A percentile compares a stretch with the other conserved stretches of the same genome.
These are phyloP conservation scores for Epizoanthus stellaris DNA, from an alignment of 92 coral and sea anemone genomes.

Conservation along the genomic window DNA sequence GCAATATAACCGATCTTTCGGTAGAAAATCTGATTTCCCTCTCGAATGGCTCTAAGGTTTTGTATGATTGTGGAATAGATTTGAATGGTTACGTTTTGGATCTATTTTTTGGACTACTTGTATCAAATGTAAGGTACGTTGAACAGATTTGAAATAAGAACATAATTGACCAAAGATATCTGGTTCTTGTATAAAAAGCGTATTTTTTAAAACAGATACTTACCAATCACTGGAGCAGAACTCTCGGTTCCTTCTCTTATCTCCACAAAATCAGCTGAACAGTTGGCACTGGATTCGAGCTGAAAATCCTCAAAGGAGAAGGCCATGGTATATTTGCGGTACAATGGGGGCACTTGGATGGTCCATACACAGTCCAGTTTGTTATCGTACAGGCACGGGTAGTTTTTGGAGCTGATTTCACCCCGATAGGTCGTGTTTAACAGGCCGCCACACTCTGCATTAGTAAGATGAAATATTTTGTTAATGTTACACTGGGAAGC, in stretches of 20 bases:
- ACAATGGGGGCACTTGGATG: conserved; percentile 12
- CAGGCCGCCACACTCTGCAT: conserved; percentile 30
- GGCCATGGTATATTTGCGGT: not conserved
- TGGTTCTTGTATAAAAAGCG: too few relatives aligned
- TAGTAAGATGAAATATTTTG: too few relatives aligned
- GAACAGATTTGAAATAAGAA: too few relatives aligned
- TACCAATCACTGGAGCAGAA: not conserved
- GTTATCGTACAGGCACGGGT: conserved; percentile 10
- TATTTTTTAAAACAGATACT: too few relatives aligned
- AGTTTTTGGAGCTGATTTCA: conserved; percentile 21
- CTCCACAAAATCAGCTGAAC: conserved; percentile 24
- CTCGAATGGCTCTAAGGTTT: too few relatives aligned
- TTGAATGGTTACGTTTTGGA: too few relatives aligned
- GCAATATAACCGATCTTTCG: too few relatives aligned
- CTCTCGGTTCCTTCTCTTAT: conserved; percentile 10
- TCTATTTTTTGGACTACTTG: too few relatives aligned
- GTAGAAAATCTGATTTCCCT: too few relatives aligned
- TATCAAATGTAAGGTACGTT: too few relatives aligned
- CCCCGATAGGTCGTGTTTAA: conserved; percentile 15
- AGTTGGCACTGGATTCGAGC: conserved; percentile 21
- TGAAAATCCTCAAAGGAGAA: conserved; percentile 27
- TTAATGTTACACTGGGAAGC: not conserved
- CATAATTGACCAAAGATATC: too few relatives aligned
- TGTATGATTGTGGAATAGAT: too few relatives aligned
- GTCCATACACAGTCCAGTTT: conserved; percentile 36